These are phyloP conservation scores for Augochlora pura DNA, from an alignment of 1,140 invertebrate genomes.

Conservation along the genomic window DNA sequence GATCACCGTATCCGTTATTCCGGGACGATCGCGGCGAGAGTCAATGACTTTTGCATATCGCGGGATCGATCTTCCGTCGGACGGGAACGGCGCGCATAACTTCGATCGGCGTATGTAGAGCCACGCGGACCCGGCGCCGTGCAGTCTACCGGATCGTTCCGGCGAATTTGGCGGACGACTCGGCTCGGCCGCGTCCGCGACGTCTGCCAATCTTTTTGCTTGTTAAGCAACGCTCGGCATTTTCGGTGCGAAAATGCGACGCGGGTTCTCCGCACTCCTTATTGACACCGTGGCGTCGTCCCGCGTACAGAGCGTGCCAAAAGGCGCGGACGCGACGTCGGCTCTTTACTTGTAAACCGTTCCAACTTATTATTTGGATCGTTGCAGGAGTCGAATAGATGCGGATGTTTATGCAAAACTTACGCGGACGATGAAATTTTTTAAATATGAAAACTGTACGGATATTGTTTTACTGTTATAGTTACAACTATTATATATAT, in stretches of 20 bases:
- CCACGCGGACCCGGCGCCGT: conserved; percentile 30
- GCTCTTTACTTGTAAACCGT: no score
- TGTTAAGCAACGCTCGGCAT: neutral
- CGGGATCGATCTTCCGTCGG: conserved; percentile 36
- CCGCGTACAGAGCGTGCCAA: neutral
- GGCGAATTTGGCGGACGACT: neutral
- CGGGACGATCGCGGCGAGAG: conserved; percentile 44
- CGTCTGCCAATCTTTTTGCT: neutral
- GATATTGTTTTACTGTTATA: no score
- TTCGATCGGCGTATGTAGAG: conserved; percentile 12
- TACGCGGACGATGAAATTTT: no score
- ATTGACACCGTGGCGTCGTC: neutral
- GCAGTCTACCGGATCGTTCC: conserved; percentile 33
- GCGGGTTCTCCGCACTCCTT: no score
- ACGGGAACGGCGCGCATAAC: neutral
- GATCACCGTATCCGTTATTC: conserved; percentile 50
- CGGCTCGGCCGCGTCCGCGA: neutral
- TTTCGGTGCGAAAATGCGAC: neutral
- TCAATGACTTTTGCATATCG: conserved; percentile 60
- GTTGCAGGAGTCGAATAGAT: no score
- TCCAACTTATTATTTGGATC: no score
- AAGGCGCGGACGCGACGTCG: neutral
- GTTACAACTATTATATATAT: no score
- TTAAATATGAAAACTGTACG: no score
- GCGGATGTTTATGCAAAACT: no score